Percentiles rank a stretch among this genome's conserved stretches.
Conservation (phyloP, 2,797 vertebrate genomes). For the Amblyraja radiata region DNA sequence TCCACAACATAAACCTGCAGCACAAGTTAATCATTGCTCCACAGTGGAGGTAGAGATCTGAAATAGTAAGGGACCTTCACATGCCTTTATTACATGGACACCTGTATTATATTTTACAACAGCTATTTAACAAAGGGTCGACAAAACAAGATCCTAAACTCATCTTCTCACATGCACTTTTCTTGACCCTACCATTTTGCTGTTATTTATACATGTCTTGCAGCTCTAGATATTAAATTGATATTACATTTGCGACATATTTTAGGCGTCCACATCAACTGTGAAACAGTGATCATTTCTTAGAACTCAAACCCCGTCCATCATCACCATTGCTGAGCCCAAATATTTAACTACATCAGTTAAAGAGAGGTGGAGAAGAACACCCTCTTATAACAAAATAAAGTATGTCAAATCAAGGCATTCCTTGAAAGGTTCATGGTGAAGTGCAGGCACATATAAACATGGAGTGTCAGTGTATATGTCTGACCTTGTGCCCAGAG, state of each 20-base stretch:
- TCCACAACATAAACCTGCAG: no score
- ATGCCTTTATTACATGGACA: no score
- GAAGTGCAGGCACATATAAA: neutral
- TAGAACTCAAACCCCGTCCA: neutral
- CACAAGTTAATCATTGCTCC: no score
- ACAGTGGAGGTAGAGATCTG: no score
- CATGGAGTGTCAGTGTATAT: neutral
- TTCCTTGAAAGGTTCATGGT: neutral
- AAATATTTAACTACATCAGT: neutral
- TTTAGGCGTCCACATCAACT: neutral
- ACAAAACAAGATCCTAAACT: neutral
- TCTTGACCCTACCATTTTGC: neutral
- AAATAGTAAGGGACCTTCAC: no score
- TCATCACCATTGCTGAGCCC: neutral
- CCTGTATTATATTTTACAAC: no score
- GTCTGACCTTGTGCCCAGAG: neutral
- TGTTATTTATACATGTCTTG: neutral
- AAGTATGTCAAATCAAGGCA: neutral
- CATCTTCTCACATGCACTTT: neutral
- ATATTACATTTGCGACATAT: neutral
- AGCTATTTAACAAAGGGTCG: no score
- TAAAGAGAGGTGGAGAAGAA: neutral
- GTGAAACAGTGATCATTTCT: neutral
- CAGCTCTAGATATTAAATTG: neutral
- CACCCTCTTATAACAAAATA: neutral